Percentiles rank a stretch among this genome's conserved stretches.
These are phyloP conservation scores for Peromyscus nudipes DNA, from an alignment of 2,797 vertebrate species.

Conservation along the genomic window DNA sequence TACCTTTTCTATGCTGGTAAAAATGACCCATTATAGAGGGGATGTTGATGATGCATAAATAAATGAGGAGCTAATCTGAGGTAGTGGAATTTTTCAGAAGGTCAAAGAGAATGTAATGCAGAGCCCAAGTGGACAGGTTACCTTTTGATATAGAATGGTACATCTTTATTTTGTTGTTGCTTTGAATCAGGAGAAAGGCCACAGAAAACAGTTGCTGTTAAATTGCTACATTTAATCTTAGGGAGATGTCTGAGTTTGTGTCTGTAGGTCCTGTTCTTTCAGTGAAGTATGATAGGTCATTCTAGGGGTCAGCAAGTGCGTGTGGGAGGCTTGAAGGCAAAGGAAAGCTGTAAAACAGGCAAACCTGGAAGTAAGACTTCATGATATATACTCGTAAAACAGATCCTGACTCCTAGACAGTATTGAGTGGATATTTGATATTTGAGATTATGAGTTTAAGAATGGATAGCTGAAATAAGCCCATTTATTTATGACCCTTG, in stretches of 20 bases:
- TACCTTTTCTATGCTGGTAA: background rate
- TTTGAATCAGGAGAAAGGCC: conserved; percentile 34
- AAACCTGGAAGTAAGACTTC: conserved; percentile 17
- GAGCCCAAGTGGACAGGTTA: background rate
- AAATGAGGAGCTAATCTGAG: conserved; percentile 25
- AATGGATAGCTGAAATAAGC: background rate
- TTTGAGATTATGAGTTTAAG: conserved; percentile 45
- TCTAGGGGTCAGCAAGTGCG: background rate
- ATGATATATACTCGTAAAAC: background rate
- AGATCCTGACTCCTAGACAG: background rate
- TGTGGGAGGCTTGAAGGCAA: background rate
- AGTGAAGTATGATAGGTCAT: background rate
- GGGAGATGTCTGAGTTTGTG: conserved; percentile 2
- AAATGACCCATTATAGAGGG: background rate
- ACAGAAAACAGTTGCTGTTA: conserved; percentile 37
- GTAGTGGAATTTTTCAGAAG: conserved; percentile 30
- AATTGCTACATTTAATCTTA: conserved; percentile 36
- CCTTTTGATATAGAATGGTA: background rate
- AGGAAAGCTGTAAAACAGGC: background rate
- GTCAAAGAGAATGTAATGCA: background rate
- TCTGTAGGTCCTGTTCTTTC: conserved; percentile 45
- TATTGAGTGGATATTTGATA: conserved; percentile 13
- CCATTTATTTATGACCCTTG: conserved; percentile 47
- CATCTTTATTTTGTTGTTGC: background rate
- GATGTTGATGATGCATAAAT: background rate